These are phyloP conservation scores for Tuta absoluta DNA, from an alignment of 2,888 invertebrate species.

Conservation along the genomic window DNA sequence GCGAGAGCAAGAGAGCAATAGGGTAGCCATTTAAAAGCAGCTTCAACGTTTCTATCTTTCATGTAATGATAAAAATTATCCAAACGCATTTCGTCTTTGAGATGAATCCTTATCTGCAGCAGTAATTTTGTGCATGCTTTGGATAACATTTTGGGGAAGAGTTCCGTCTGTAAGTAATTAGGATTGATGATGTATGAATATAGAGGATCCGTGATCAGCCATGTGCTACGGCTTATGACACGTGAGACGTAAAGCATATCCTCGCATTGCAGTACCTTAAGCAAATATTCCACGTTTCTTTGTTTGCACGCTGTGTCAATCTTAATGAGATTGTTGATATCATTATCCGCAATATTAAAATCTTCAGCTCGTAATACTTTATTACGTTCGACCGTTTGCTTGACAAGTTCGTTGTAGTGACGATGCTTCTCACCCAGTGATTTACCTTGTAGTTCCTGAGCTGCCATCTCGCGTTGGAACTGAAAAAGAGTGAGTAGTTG, in stretches of 20 bases:
- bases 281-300: slow-evolving; percentile 48
- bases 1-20: slow-evolving; percentile 56
- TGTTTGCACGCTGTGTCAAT: slow-evolving; percentile 52
- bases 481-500: neutral
- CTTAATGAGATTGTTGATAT: slow-evolving; percentile 52
- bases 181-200: slow-evolving; percentile 63
- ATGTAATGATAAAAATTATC: slow-evolving; percentile 59
- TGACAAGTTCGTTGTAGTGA: slow-evolving; percentile 37
- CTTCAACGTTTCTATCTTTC: slow-evolving; percentile 40
- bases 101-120: slow-evolving; percentile 54
- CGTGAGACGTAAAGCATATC: slow-evolving; percentile 61
- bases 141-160: slow-evolving; percentile 58
- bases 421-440: slow-evolving; percentile 47
- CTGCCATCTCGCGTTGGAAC: slow-evolving; percentile 47
- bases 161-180: slow-evolving; percentile 50
- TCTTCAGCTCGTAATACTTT: slow-evolving; percentile 31
- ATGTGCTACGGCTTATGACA: slow-evolving; percentile 58
- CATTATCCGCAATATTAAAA: slow-evolving; percentile 39
- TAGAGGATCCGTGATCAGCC: slow-evolving; percentile 59
- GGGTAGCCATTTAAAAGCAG: slow-evolving; percentile 60
- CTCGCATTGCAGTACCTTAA: slow-evolving; percentile 50
- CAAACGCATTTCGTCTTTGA: slow-evolving; percentile 55
- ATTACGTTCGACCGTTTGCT: slow-evolving; percentile 35
- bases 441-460: slow-evolving; percentile 46
- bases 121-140: slow-evolving; percentile 59